Evolutionary conservation across 2,888 invertebrate genomes (phyloP), one percentile per base, ranked within the genome.

Genomic region (Drosophila merina): DNA sequence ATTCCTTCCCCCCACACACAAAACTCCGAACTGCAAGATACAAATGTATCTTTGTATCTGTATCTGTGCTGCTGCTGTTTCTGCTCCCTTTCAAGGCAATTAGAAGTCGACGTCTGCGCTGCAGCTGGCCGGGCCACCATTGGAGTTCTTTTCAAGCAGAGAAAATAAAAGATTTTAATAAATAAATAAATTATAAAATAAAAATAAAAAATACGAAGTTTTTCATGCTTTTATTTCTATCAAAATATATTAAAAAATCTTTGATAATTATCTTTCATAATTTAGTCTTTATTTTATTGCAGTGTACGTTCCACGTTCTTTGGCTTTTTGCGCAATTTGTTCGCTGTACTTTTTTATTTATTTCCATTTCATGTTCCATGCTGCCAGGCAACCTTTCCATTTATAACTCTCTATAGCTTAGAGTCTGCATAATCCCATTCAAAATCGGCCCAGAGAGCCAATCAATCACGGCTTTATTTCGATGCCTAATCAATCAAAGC

Each of bases 321-420:
- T 69, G 48, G 74, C 62, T 66, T 83, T 83, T 86, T 84, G 86
- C 78, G 74, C 81, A 86, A 80, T 86, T 86, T 78, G 84, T 71
- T 71, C 74, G 81, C 82, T 84, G 82, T 81, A 81, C 82, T 84
- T 78, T 66, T 20, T 63, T n/a, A 42, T 58, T 51, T 51, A 48
- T 38, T 28, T 48, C 31, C 31, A 44, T 31, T 60, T 33, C n/a
- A 48, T 26, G 40, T 14, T 52, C 54, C 49, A 9, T 30, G 49
- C 30, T 52, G 31, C 42, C 42, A 14, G 48, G 42, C 26, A 31
- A 12, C 54, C 40, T 33, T 64, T 47, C 66, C 47, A 6, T 48
- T 64, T 38, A 45, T 28, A 5, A 4, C 3, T n/a, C 28, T 56
- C 28, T 26, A 12, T 28, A 48, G 40, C 48, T 47, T 47, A 40